Evolutionary conservation across 2,888 invertebrate genomes (phyloP).

Genomic region (Nomada ruficornis): DNA sequence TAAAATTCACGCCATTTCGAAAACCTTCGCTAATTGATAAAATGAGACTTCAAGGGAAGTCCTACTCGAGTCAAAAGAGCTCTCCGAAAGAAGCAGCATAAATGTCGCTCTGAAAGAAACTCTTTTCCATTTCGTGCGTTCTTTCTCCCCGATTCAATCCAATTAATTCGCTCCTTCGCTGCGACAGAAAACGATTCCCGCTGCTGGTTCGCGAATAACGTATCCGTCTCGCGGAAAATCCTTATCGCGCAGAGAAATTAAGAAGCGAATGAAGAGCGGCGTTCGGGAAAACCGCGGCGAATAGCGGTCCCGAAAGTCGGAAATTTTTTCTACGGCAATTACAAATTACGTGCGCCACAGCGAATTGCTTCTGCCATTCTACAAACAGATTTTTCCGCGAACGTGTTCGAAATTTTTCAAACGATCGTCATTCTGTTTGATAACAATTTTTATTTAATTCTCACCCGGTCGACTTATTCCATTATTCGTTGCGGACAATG

Average conservation of each 20-base stretch:
- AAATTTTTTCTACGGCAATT: constrained; percentile 1
- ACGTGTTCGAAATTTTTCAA: too few relatives aligned
- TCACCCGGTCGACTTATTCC: too few relatives aligned
- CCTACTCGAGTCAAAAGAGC: neutral
- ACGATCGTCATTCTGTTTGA: too few relatives aligned
- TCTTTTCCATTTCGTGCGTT: neutral
- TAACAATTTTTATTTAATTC: too few relatives aligned
- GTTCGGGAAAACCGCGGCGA: neutral
- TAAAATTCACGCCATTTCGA: neutral
- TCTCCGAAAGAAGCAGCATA: neutral
- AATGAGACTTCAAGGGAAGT: neutral
- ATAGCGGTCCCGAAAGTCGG: neutral
- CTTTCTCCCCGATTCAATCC: constrained; percentile 2
- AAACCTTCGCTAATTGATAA: neutral
- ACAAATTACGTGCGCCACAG: neutral
- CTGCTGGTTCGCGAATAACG: neutral
- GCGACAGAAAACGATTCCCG: neutral
- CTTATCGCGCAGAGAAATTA: neutral
- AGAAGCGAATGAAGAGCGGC: neutral
- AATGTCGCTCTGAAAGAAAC: neutral
- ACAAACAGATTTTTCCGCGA: too few relatives aligned
- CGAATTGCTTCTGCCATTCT: too few relatives aligned
- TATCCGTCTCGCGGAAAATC: neutral
- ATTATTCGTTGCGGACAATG: too few relatives aligned
- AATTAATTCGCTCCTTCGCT: constrained; percentile 13